A percentile compares a stretch with the other conserved stretches of the same genome.
phyloP scores from a whole-genome alignment of 2,888 invertebrate species.

The Archips crataeganus region DNA sequence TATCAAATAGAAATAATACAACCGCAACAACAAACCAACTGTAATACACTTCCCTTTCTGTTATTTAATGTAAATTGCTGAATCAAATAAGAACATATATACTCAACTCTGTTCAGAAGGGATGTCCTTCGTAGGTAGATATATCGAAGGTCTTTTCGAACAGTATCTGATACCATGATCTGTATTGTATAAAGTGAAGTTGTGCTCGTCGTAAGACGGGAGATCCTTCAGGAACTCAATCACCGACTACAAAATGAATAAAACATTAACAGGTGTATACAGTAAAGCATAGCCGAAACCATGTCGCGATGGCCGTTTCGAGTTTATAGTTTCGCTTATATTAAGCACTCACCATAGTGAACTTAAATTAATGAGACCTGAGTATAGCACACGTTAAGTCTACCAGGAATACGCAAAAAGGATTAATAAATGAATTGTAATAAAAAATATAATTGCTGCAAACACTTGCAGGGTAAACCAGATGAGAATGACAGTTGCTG shows the following conservation, averaged over 20 bases:
- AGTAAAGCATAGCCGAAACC: constrained; percentile 54
- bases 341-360: constrained; percentile 63
- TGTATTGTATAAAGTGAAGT: constrained; percentile 96
- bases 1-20: neutral
- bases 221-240: constrained; percentile 96
- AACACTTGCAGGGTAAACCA: constrained; percentile 58
- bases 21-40: neutral
- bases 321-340: constrained; percentile 45
- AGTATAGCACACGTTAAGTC: constrained; percentile 47
- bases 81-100: neutral
- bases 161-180: constrained; percentile 93
- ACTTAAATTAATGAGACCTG: constrained; percentile 52
- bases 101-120: constrained; percentile 96
- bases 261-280: constrained; percentile 37
- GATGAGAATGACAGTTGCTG: constrained; percentile 66
- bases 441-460: constrained; percentile 63
- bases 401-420: constrained; percentile 53
- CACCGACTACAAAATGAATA: constrained; percentile 88
- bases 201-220: constrained; percentile 95
- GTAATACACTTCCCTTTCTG: neutral
- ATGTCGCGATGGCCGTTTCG: constrained; percentile 49
- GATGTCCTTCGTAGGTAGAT: constrained; percentile 96
- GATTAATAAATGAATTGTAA: constrained; percentile 61
- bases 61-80: neutral
- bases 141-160: constrained; percentile 95